Base-by-base conservation (phyloP, 2,797 vertebrate species). In the Microctenopoma lineatum region DNA sequence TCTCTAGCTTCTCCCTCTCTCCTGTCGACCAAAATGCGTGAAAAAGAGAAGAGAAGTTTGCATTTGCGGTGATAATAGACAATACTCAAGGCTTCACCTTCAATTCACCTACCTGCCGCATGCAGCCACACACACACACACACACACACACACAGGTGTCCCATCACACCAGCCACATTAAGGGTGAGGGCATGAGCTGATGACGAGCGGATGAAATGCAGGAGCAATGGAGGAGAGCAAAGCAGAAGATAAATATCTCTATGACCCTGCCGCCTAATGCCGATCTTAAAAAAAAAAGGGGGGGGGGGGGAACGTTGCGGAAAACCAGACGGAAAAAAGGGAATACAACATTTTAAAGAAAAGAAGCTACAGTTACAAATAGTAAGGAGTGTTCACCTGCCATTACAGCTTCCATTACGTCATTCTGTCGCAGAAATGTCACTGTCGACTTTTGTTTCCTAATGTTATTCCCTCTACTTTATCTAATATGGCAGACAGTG, bases 31-130 rank as follows among this genome's bases (percentile, higher is more conserved):
- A 10, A 50, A 62, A 39, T 34, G 9, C 26, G 51, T 21, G 21
- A 8, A 5, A 1, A 59, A 25, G 29, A 25, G 32, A 32, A 26
- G 32, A 52, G 42, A 50, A 4, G 47, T 2, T 14, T 0, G 9
- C 27, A 16, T 7, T 0, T 21, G 1, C 21, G 45, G 9, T n/a
- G 15, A 56, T 4, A 45, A 53, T 4, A 45, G 5, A 73, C 14
- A 42, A 54, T 39, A 61, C n/a, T 2, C 16, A 6, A 66, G 62
- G 70, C 66, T 71, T 84, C 70, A 73, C 73, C 70, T 68, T 77
- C 55, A 73, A 41, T 62, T 45, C 55, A 56, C 65, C 27, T 60
- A 16, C 32, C 71, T 59, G 15, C 27, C 3, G 7, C 32, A 34
- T 34, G 32, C 32, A 34, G 32, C 7, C 39, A 41, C 39, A 41